Conservation (phyloP, 2,888 invertebrate genomes). For the Biston stratarius region DNA sequence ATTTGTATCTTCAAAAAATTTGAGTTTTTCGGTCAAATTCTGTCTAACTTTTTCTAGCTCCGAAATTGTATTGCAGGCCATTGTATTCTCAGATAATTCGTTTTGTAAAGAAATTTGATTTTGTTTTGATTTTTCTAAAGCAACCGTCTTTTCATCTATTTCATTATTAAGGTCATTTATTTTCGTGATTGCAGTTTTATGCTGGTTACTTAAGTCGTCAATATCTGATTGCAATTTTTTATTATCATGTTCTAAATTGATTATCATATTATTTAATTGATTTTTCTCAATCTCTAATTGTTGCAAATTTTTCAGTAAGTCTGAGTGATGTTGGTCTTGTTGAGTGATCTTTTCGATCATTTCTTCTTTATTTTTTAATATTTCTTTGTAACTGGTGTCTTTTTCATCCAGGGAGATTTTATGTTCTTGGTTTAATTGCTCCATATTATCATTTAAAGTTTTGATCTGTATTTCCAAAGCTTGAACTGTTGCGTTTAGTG, state of each 20-base stretch:
- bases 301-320: slow-evolving; percentile 25
- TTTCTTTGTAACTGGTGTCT: slow-evolving; percentile 8
- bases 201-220: slow-evolving; percentile 27
- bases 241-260: slow-evolving; percentile 43
- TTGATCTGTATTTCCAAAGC: slow-evolving; percentile 12
- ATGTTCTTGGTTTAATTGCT: slow-evolving; percentile 16
- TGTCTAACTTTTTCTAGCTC: slow-evolving; percentile 34
- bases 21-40: slow-evolving; percentile 40
- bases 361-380: slow-evolving; percentile 22
- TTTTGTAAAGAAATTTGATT: slow-evolving; percentile 24
- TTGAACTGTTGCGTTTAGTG: slow-evolving; percentile 12
- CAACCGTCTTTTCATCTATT: slow-evolving; percentile 22
- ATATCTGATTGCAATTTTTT: slow-evolving; percentile 38
- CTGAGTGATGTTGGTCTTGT: slow-evolving; percentile 3
- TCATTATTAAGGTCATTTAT: slow-evolving; percentile 33
- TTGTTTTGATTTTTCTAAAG: slow-evolving; percentile 28
- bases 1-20: slow-evolving; percentile 41
- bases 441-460: slow-evolving; percentile 9
- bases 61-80: slow-evolving; percentile 1
- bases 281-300: slow-evolving; percentile 32
- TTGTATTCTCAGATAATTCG: slow-evolving; percentile 23
- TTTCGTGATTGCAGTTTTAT: slow-evolving; percentile 23
- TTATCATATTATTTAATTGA: slow-evolving; percentile 40
- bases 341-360: slow-evolving; percentile 8
- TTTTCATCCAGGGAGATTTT: neutral